Evolutionary conservation across 2,797 vertebrate species (phyloP).

Genomic region (Catamblyrhynchus diadema): DNA sequence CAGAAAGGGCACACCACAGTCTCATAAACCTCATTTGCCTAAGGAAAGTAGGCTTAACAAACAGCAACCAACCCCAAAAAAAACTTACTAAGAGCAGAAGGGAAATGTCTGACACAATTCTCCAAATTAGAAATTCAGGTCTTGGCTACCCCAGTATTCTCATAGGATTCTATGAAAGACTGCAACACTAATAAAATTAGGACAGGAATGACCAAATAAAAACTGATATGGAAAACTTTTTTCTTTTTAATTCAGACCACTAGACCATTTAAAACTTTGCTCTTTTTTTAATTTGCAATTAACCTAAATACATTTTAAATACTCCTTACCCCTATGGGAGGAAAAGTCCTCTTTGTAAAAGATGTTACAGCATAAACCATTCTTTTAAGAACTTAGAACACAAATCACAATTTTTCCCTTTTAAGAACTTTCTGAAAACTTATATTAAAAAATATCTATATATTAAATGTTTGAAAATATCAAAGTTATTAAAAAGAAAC

Average conservation of each 20-base stretch:
- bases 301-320: constrained; percentile 62
- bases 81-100: not conserved
- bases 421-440: not conserved
- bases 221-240: constrained; percentile 7
- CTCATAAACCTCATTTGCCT: not conserved
- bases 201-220: constrained; percentile 47
- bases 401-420: not conserved
- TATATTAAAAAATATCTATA: not conserved
- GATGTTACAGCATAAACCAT: not conserved
- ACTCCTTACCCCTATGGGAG: constrained; percentile 24
- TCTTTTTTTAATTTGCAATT: constrained; percentile 68
- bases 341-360: constrained; percentile 12
- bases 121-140: constrained; percentile 44
- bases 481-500: not conserved
- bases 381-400: not conserved
- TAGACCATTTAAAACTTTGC: constrained; percentile 45
- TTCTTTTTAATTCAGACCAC: constrained; percentile 44
- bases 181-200: constrained; percentile 43
- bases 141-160: constrained; percentile 24
- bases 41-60: not conserved
- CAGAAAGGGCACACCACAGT: not conserved
- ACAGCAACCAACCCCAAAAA: not conserved
- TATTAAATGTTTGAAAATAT: not conserved
- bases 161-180: constrained; percentile 26
- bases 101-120: constrained; percentile 29